Conservation (phyloP, 2,888 invertebrate species). For the Acrobasis repandana region DNA sequence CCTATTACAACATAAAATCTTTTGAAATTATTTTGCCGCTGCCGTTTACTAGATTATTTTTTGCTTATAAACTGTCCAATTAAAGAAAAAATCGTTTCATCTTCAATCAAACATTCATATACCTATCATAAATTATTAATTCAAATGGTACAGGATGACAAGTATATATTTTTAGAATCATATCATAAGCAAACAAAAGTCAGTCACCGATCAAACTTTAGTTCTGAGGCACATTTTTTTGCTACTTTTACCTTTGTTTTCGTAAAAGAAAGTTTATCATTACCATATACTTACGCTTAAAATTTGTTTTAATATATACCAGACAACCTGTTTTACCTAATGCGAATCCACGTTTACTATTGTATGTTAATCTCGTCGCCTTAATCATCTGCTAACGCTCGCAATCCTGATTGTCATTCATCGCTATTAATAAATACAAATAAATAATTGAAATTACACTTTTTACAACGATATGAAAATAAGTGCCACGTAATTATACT, state of each 20-base stretch:
- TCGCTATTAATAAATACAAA: neutral
- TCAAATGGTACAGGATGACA: too few relatives aligned
- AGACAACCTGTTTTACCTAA: conserved; percentile 10
- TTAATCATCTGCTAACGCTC: neutral
- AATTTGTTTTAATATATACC: too few relatives aligned
- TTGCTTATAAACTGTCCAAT: neutral
- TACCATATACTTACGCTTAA: too few relatives aligned
- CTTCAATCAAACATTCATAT: too few relatives aligned
- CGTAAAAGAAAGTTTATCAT: too few relatives aligned
- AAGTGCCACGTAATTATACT: neutral
- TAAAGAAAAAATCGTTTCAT: too few relatives aligned
- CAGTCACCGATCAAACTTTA: too few relatives aligned
- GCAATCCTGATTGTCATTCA: conserved; percentile 4
- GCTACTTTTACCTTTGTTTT: too few relatives aligned
- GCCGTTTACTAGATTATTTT: neutral
- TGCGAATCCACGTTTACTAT: conserved; percentile 21
- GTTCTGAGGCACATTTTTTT: too few relatives aligned
- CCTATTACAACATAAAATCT: neutral
- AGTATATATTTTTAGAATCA: too few relatives aligned
- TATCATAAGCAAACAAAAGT: too few relatives aligned
- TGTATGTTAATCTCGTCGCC: neutral
- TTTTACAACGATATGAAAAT: conserved; percentile 5
- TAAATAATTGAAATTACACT: neutral
- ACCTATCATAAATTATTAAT: too few relatives aligned
- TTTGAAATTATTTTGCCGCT: neutral